A percentile compares a stretch with the other conserved stretches of the same genome.
phyloP scores from a whole-genome alignment of 2,797 vertebrate species.

The Pseudopleuronectes americanus region DNA sequence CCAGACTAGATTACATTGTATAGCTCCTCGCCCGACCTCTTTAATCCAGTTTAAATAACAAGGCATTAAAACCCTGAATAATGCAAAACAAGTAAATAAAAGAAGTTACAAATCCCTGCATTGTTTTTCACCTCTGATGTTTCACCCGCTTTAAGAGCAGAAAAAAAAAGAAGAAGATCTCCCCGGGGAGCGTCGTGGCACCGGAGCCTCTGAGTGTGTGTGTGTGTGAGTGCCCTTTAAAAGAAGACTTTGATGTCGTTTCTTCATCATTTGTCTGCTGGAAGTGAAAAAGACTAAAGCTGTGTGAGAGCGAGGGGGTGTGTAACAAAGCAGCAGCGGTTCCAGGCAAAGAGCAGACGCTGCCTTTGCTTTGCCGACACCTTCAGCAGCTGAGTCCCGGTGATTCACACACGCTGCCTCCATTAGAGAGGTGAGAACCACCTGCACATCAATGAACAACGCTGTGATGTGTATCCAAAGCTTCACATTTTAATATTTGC shows the following conservation, averaged over 20 bases:
- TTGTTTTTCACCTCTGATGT: constrained; percentile 46
- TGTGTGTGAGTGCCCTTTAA: constrained; percentile 57
- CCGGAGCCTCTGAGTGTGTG: constrained; percentile 16
- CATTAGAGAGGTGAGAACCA: constrained; percentile 5
- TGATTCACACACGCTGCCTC: background rate
- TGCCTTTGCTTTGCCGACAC: constrained; percentile 24
- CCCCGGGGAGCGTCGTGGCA: constrained; percentile 25
- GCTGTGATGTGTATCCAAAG: too few relatives aligned
- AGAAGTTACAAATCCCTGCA: background rate
- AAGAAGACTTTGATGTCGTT: constrained; percentile 63
- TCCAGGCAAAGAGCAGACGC: constrained; percentile 4
- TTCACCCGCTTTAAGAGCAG: constrained; percentile 25
- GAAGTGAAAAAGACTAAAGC: constrained; percentile 39
- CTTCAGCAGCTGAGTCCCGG: constrained; percentile 21
- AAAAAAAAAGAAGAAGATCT: constrained; percentile 8
- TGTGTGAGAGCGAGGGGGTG: constrained; percentile 16
- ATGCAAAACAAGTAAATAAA: too few relatives aligned
- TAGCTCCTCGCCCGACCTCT: too few relatives aligned
- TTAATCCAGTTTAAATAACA: too few relatives aligned
- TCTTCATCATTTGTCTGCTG: constrained; percentile 66
- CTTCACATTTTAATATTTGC: too few relatives aligned
- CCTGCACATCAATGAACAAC: background rate
- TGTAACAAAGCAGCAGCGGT: constrained; percentile 33
- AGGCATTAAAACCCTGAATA: too few relatives aligned
- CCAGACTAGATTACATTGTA: too few relatives aligned